Evolutionary conservation across 2,888 invertebrate species (phyloP).

Genomic region (Caenorhabditis plicata): DNA sequence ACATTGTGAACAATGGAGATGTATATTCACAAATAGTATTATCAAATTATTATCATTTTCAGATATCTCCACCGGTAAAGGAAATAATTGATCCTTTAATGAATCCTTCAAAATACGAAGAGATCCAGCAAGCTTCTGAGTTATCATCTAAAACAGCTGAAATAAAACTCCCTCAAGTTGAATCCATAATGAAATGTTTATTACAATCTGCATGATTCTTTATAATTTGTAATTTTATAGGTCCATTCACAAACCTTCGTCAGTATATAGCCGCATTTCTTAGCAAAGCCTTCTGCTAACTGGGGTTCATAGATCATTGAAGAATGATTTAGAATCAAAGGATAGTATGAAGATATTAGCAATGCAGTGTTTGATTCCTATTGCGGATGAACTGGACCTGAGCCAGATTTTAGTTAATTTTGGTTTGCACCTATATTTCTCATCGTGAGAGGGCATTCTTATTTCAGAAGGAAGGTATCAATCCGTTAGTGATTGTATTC

Average conservation of each 20-base stretch:
- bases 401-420: constrained; percentile 1
- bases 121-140: constrained; percentile 10
- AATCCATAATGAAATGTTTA: neutral
- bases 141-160: constrained; percentile 9
- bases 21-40: too few species aligned
- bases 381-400: neutral
- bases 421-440: too few species aligned
- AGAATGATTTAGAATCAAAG: constrained; percentile 19
- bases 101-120: constrained; percentile 15
- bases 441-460: too few species aligned
- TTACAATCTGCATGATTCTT: too few species aligned
- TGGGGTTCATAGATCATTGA: constrained; percentile 10
- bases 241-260: neutral
- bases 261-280: constrained; percentile 15
- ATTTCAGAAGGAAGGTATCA: constrained; percentile 14
- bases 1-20: too few species aligned
- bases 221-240: neutral
- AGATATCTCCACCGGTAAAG: too few species aligned
- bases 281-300: constrained; percentile 18
- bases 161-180: constrained; percentile 2
- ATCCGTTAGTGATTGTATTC: constrained; percentile 10
- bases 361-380: constrained; percentile 1
- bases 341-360: constrained; percentile 32
- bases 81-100: constrained; percentile 23
- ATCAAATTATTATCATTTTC: too few species aligned